Evolutionary conservation across 2,888 invertebrate genomes (phyloP).

Genomic region (Thera britannica): DNA sequence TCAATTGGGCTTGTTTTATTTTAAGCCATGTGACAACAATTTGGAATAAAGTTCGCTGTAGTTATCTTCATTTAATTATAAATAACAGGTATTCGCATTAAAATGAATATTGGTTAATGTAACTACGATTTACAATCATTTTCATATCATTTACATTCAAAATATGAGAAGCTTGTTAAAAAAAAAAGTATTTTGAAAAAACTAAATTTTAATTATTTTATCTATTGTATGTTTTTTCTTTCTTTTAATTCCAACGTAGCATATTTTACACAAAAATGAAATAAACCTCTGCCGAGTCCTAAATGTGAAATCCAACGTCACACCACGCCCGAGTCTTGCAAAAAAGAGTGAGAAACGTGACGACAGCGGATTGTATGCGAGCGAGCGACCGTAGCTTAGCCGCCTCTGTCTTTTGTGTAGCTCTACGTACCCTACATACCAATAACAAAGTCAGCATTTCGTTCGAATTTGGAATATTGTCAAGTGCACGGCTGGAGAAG

Average conservation of each 20-base stretch:
- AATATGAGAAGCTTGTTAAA: too few species aligned
- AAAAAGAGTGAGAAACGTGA: constrained; percentile 36
- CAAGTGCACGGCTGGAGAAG: not conserved
- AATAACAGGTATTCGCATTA: not conserved
- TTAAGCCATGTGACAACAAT: not conserved
- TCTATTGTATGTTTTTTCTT: too few species aligned
- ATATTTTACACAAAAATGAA: constrained; percentile 22
- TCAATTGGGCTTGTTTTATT: not conserved
- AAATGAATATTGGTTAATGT: not conserved
- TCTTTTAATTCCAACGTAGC: not conserved
- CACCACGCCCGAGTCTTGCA: constrained; percentile 22
- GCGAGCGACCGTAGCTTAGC: constrained; percentile 23
- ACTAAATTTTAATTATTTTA: too few species aligned
- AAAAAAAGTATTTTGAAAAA: too few species aligned
- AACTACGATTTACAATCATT: not conserved
- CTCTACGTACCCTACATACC: constrained; percentile 27
- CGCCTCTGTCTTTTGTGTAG: constrained; percentile 33
- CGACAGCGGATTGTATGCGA: constrained; percentile 39
- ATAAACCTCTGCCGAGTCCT: constrained; percentile 24
- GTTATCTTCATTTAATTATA: not conserved
- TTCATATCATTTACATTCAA: too few species aligned
- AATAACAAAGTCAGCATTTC: constrained; percentile 23
- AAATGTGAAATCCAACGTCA: constrained; percentile 30
- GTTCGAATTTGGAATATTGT: constrained; percentile 7
- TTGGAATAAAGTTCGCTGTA: not conserved